Base-by-base conservation (phyloP, 1,140 invertebrate genomes). In the Drosophila kikkawai region DNA sequence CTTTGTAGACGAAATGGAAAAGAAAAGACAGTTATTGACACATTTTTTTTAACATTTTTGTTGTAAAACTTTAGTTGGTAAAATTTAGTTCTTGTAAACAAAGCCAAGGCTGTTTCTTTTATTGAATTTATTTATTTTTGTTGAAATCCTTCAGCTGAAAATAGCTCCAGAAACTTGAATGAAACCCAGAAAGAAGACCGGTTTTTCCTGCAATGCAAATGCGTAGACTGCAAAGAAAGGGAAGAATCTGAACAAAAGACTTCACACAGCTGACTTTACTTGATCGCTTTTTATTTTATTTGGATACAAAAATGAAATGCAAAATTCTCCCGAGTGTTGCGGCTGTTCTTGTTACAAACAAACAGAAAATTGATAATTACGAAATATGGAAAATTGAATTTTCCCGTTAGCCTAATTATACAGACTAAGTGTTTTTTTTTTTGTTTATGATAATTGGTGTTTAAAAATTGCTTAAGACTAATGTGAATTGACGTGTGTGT, bases 301-400 rank as follows among this genome's bases (percentile, higher is more conserved):
- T 61, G 29, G 26, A 68, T 71, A 75, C 64, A 80, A 71, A 80
- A 74, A 75, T 22, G n/a, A 83, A 84, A 80, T 83, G 60, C 69
- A 75, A 75, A 83, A 64, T 79, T 42, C 57, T 45, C 37, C 39
- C 47, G 66, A 75, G 65, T 75, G 70, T 48, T 80, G 69, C 53
- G 53, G 42, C 69, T 67, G 69, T 64, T 81, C 71, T 44, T 66
- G 51, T 75, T 77, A 82, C 73, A 78, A 68, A 80, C 34, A 80
- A 57, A 53, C 57, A 66, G 34, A 9, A 73, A 67, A 55, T 7
- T 55, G 12, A 55, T 55, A 37, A 57, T 68, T 34, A 74, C 15
- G 7, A 8, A 8, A 26, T 45, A 51, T 48, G 39, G 59, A 71
- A 57, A 70, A 50, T 61, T 17, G 29, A 17, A 81, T 60, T 53